Percentiles rank a stretch among this genome's conserved stretches.
These are phyloP conservation scores for Agrotis clavis DNA, from an alignment of 2,888 invertebrate genomes.

Conservation along the genomic window DNA sequence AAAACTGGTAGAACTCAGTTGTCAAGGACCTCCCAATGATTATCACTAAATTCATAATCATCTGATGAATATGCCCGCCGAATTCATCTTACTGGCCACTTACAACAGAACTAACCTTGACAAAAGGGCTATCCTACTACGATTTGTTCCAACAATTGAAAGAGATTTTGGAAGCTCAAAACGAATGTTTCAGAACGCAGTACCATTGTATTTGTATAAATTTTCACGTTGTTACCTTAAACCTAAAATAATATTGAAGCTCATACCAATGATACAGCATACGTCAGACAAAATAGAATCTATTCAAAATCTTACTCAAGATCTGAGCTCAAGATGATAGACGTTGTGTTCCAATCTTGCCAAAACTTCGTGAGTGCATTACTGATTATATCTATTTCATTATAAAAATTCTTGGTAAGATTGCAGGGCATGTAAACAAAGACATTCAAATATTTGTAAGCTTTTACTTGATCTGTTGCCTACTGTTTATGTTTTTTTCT, in stretches of 20 bases:
- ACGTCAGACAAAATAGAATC: conserved; percentile 47
- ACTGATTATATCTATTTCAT: too few species aligned
- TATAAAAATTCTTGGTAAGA: not conserved
- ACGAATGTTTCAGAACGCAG: too few species aligned
- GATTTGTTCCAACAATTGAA: conserved; percentile 80
- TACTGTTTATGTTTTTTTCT: conserved; percentile 58
- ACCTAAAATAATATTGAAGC: conserved; percentile 44
- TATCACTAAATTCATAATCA: conserved; percentile 66
- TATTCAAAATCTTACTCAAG: conserved; percentile 31
- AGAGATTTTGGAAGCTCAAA: conserved; percentile 66
- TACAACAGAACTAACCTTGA: conserved; percentile 49
- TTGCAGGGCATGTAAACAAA: not conserved
- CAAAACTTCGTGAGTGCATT: conserved; percentile 73
- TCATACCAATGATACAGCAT: conserved; percentile 75
- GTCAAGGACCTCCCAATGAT: conserved; percentile 67
- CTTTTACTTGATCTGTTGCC: too few species aligned
- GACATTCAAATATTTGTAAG: too few species aligned
- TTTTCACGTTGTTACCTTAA: too few species aligned
- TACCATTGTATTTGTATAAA: too few species aligned
- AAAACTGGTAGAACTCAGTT: conserved; percentile 69
- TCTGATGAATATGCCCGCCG: conserved; percentile 64
- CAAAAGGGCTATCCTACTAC: conserved; percentile 50
- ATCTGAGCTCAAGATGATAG: conserved; percentile 62
- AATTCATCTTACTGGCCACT: too few species aligned
- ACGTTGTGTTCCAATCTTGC: conserved; percentile 81